Percentiles rank a stretch among this genome's conserved stretches.
Evolutionary conservation across 2,113 vertebrate species (phyloP).

Genomic region (Ifrita kowaldi): DNA sequence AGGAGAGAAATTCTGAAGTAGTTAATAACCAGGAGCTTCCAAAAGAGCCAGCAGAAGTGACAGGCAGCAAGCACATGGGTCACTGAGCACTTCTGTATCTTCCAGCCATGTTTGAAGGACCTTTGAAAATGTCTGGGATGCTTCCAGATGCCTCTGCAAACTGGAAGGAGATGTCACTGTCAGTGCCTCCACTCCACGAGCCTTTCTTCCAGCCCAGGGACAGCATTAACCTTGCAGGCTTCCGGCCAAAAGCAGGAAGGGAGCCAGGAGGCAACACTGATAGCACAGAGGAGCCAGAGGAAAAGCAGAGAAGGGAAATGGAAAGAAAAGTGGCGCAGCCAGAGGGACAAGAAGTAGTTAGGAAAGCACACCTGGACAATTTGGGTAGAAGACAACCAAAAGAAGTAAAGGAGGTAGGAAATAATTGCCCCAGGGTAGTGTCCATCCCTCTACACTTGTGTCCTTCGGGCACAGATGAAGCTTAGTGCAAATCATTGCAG

Average conservation of each 20-base stretch:
- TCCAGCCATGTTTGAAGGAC: background rate
- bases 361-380: background rate
- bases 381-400: background rate
- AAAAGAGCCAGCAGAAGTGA: background rate
- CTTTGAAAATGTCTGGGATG: background rate
- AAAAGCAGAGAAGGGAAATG: background rate
- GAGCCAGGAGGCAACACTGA: background rate
- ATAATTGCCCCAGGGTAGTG: background rate
- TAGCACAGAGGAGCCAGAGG: background rate
- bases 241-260: background rate
- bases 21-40: background rate
- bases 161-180: background rate
- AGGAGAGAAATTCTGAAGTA: background rate
- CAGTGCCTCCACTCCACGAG: background rate
- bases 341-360: background rate
- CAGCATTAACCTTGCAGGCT: background rate
- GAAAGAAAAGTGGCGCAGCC: background rate
- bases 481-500: background rate
- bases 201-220: background rate
- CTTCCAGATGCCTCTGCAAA: background rate
- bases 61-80: background rate
- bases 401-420: background rate
- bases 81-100: background rate
- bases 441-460: background rate
- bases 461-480: background rate